phyloP scores from a whole-genome alignment of 1,140 invertebrate genomes.

The silkworm (Bombyx mori) region DNA sequence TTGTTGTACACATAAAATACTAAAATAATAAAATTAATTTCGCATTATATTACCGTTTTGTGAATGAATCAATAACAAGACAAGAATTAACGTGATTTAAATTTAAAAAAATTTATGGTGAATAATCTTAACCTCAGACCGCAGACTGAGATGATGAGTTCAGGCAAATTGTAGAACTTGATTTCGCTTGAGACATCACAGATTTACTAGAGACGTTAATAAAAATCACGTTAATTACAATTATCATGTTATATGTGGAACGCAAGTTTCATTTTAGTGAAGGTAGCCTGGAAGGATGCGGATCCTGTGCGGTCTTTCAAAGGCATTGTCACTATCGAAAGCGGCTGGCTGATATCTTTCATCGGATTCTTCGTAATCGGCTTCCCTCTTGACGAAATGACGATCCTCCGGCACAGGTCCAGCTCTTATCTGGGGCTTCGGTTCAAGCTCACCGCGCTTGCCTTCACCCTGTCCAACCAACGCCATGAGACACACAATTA shows the following conservation, averaged over 20 bases:
- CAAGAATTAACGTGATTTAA: no score
- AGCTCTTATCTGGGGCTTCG: background rate
- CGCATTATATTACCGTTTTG: no score
- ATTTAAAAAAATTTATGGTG: no score
- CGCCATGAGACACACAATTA: slow-evolving; percentile 7
- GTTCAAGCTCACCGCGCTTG: background rate
- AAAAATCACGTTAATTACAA: no score
- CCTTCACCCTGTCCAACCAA: slow-evolving; percentile 1
- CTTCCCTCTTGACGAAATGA: slow-evolving; percentile 16
- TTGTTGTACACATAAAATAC: background rate
- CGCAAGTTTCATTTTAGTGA: slow-evolving; percentile 20
- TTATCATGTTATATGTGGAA: no score
- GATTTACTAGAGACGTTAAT: no score
- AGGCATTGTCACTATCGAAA: slow-evolving; percentile 27
- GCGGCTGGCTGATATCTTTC: slow-evolving; percentile 16
- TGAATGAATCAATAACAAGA: no score
- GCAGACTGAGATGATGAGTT: no score
- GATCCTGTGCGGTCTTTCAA: slow-evolving; percentile 37
- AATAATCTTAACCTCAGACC: no score
- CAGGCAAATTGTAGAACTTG: no score
- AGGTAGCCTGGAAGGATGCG: slow-evolving; percentile 43
- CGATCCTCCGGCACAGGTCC: background rate
- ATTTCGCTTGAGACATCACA: background rate
- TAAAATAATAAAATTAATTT: no score
- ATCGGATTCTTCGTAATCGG: slow-evolving; percentile 8